Evolutionary conservation across 53 echinoderm and acorn worm species (phyloP), one percentile per base, ranked within the genome.

Genomic region (Astropecten irregularis): DNA sequence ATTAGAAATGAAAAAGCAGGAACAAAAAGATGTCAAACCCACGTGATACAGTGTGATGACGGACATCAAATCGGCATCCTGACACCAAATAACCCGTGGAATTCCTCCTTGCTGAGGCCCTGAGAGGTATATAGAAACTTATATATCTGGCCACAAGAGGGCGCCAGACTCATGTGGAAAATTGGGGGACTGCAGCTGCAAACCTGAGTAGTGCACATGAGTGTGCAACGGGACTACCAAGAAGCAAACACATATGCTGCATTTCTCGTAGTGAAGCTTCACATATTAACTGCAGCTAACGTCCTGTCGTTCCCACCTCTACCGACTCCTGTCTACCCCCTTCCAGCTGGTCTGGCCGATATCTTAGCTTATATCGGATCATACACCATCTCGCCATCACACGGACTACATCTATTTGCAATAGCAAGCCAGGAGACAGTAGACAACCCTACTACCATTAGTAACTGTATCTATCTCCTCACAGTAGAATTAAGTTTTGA

Each of bases 291-390:
- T 25, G 9, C 51, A 13, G 9, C 15, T 29, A 28, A 29, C 10
- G 11, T 29, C 21, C 9, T 0, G 29, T 7, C 3, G 13, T 5
- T 13, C 5, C 15, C 6, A 58, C 1, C 1, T 8, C 59, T 14
- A 9, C 59, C 10, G 30, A 19, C 31, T 1, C 59, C 28, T 58
- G 28, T 2, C 7, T 14, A 58, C 59, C 2, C 7, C 3, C 27
- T 34, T 22, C 50, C 71, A 51, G 52, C 71, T 52, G 71, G 71
- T 50, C 71, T 71, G 71, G 59, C n/a, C n/a, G n/a, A n/a, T n/a
- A n/a, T n/a, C n/a, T n/a, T n/a, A n/a, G n/a, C n/a, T n/a, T n/a
- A n/a, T n/a, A n/a, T n/a, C n/a, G n/a, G n/a, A n/a, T n/a, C n/a
- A n/a, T n/a, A n/a, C n/a, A n/a, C n/a, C n/a, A n/a, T n/a, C n/a